phyloP scores from a whole-genome alignment of 2,797 vertebrate genomes.

The Fistularia tabacaria region DNA sequence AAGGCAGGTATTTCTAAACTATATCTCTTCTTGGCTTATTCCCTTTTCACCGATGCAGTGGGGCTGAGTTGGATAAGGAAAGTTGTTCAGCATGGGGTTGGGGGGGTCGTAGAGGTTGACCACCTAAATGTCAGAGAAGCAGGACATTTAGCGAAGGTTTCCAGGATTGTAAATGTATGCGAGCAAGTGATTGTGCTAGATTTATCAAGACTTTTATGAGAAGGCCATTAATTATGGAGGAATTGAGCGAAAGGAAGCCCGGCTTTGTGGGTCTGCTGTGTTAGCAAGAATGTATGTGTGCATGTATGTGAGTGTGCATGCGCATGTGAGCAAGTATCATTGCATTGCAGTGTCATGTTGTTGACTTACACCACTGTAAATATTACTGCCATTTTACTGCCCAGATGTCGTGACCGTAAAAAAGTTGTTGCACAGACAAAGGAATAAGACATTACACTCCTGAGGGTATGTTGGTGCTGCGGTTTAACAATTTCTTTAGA shows the following conservation, averaged over 20 bases:
- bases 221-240: slow-evolving; percentile 1
- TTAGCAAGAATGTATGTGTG: neutral
- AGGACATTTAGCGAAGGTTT: slow-evolving; percentile 6
- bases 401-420: slow-evolving; percentile 19
- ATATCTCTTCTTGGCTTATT: no score
- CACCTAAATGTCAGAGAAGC: neutral
- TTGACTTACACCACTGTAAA: slow-evolving; percentile 6
- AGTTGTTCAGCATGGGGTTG: neutral
- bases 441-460: no score
- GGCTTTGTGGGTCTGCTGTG: neutral
- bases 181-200: no score
- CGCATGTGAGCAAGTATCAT: no score
- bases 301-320: no score
- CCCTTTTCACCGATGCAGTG: no score
- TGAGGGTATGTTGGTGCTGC: no score
- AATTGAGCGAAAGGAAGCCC: neutral
- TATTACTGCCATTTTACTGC: slow-evolving; percentile 4
- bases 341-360: slow-evolving; percentile 12
- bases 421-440: neutral
- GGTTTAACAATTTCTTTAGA: no score
- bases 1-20: no score
- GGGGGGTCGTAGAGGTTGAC: neutral
- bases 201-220: neutral
- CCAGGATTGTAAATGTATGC: neutral
- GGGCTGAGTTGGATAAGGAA: no score